Conservation (phyloP, 1,140 invertebrate species). For the Andrena cerasifolii region DNA sequence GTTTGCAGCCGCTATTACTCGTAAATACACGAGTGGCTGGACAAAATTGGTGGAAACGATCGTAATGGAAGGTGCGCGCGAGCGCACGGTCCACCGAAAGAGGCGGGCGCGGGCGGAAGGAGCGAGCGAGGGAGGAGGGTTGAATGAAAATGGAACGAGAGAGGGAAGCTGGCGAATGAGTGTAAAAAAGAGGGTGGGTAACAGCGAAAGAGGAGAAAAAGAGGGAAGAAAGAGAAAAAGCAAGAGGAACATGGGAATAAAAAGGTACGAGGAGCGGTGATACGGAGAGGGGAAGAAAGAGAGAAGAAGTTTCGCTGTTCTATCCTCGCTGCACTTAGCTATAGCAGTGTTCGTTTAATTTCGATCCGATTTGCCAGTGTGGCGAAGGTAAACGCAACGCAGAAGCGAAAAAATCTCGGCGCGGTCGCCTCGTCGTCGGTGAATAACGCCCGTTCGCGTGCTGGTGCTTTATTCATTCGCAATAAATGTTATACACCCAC, state of each 20-base stretch:
- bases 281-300: too few species aligned
- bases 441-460: conserved; percentile 36
- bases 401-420: conserved; percentile 34
- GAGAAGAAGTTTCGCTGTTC: not conserved
- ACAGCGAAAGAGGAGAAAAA: too few species aligned
- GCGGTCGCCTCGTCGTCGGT: conserved; percentile 10
- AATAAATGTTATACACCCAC: conserved; percentile 54
- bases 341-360: conserved; percentile 55
- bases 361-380: conserved; percentile 46
- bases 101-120: not conserved
- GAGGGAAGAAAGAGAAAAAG: too few species aligned
- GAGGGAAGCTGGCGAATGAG: too few species aligned
- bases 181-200: too few species aligned
- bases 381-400: conserved; percentile 22
- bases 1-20: conserved; percentile 37
- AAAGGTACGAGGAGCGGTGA: not conserved
- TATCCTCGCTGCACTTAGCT: conserved; percentile 29
- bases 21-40: conserved; percentile 21
- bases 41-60: conserved; percentile 61
- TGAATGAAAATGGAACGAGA: too few species aligned
- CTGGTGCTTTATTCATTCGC: conserved; percentile 52
- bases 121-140: not conserved
- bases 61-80: conserved; percentile 54
- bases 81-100: not conserved
- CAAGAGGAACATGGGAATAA: not conserved